Base-by-base conservation (phyloP, 2,888 invertebrate genomes). In the Hydraecia micacea region DNA sequence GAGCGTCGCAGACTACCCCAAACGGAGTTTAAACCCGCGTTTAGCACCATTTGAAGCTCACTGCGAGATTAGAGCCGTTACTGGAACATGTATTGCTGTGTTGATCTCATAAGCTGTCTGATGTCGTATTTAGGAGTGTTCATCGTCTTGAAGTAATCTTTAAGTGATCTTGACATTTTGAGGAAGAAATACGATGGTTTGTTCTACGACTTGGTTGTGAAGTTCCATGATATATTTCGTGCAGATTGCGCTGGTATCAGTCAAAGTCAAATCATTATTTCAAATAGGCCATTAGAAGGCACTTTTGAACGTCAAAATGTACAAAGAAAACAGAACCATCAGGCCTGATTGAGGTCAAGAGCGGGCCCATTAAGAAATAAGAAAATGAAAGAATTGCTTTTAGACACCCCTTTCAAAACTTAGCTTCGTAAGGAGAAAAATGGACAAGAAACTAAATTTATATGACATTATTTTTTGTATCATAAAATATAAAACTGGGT, bases 31-130 rank as follows among this genome's bases (percentile, higher is more conserved):
- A 39, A 58, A 67, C 39, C 25, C 8, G 15, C n/a, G 65, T 73
- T 81, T 39, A 72, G 58, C 46, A 32, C 49, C 39, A 60, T 68
- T 83, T 36, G 39, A 15, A 60, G 63, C 28, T 72, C 49, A 52
- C 36, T 28, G 25, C 1, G 32, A 69, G 83, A 85, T 85, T 72
- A 75, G 46, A 52, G 36, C 32, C n/a, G 63, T 69, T 68, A 75
- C 58, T n/a, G 68, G 58, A 36, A 81, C 71, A 81, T 65, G 68
- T 21, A 66, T 81, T 46, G 68, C 52, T 13, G 60, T 69, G 76
- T 75, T 73, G 70, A 62, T 63, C 42, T 66, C 28, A 36, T 69
- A 62, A 85, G 36, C 60, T 32, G 60, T 62, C 39, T 62, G 60
- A 32, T 49, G 75, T 81, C 72, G 49, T 28, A n/a, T 73, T 81